Evolutionary conservation across 2,797 vertebrate genomes (phyloP), one percentile per base, ranked within the genome.

Genomic region (Acropternis orthonyx): DNA sequence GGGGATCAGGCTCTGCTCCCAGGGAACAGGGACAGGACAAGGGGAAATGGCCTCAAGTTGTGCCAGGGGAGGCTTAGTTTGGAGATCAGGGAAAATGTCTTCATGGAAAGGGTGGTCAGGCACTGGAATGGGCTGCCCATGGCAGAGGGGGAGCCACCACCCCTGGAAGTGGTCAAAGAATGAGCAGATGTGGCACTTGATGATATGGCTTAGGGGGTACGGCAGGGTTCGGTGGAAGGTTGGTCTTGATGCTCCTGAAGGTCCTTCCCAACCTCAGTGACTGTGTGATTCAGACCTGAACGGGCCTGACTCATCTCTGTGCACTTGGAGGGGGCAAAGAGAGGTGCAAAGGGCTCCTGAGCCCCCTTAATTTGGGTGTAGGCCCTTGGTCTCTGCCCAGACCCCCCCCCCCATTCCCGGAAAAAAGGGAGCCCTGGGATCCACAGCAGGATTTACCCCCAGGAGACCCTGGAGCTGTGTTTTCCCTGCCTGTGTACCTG

Each of bases 311-410:
- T 68, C 77, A 13, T 8, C 46, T 17, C 88, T 23, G 34, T 4
- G 46, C 56, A 12, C 9, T 0, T 26, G 74, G 48, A 71, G 30
- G n/a, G 72, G 54, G 49, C 27, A 55, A 46, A 18, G 24, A 55
- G 46, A 61, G 52, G n/a, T 13, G 12, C 30, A 51, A 48, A 86
- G 62, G 7, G 24, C 10, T 48, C 3, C 2, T 14, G 30, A 63
- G 9, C 8, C 17, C 9, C 16, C 2, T 10, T 5, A 17, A n/a
- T 32, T 12, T 3, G 20, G 62, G 17, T 0, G 0, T 0, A 49
- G 55, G 59, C 26, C 21, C 66, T 75, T 0, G 0, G 23, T 6
- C 18, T 52, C 15, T 44, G 39, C 27, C 23, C 78, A 74, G 28
- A 51, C 13, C n/a, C n/a, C n/a, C n/a, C n/a, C n/a, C n/a, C n/a